Evolutionary conservation across 30 jellyfish, hydroid and myxozoan genomes (phyloP), one percentile per base, ranked within the genome.

Genomic region (Phacellophora camtschatica): DNA sequence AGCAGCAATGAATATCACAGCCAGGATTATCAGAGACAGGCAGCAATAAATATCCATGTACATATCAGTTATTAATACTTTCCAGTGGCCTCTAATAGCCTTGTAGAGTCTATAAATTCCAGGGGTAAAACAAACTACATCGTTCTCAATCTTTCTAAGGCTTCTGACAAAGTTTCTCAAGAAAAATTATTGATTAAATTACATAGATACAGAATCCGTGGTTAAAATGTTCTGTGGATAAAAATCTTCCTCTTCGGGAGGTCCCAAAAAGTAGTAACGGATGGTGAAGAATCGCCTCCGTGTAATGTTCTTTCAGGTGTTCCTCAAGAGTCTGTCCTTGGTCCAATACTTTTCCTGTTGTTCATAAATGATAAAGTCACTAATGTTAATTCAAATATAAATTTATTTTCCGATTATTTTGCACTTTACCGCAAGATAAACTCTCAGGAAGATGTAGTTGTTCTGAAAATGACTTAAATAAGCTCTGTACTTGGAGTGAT

Each of bases 321-420:
- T 29, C 90, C 90, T 61, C 90, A 77, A 50, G 90, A 73, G 20
- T 77, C 81, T 28, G 90, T 62, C 48, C 74, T 77, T 30, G 79
- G 88, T 39, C 80, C 80, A 13, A 33, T 55, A 1, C 88, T 57
- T 35, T 75, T 75, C 54, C 70, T 34, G 16, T 9, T 36, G 5
- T 75, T 45, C 37, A 75, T 55, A 20, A 75, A 75, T 57, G 88
- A 75, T 69, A 55, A 55, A 2, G 8, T 41, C 45, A 51, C 88
- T 34, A 58, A 72, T 13, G 73, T 72, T 48, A 61, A 72, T 28
- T 72, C 74, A 9, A 72, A 72, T 29, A 51, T 49, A 4, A 49
- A 51, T 51, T 73, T 72, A 48, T 72, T 72, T 72, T 72, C 74
- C 20, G 85, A 72, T 16, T 50, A 69, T 27, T 70, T 3, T 45